A percentile compares a stretch with the other conserved stretches of the same genome.
These are phyloP conservation scores for Elaphurus davidianus DNA, from an alignment of 2,113 vertebrate species.

Conservation along the genomic window DNA sequence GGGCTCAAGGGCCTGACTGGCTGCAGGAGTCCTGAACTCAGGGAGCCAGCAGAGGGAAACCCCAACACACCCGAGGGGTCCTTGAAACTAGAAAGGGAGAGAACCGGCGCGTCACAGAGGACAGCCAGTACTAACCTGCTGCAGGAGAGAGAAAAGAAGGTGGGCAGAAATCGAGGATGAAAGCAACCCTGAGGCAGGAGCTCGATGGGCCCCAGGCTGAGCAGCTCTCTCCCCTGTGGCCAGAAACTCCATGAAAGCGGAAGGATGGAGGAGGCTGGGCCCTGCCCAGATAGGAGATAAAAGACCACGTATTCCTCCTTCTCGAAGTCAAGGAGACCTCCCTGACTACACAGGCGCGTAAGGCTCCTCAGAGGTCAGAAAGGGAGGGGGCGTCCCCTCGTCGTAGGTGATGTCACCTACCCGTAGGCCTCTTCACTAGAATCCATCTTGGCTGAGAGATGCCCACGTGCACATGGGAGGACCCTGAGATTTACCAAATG, in stretches of 20 bases:
- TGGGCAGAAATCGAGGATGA: not conserved
- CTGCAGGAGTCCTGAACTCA: rapidly evolving
- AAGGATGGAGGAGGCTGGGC: not conserved
- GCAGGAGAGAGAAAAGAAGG: not conserved
- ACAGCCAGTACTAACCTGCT: rapidly evolving
- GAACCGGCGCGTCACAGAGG: rapidly evolving
- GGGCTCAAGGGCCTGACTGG: not conserved
- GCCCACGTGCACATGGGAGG: not conserved
- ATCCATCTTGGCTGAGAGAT: not conserved
- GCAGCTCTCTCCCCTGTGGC: not conserved
- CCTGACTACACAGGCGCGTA: not conserved
- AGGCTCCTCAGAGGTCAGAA: not conserved
- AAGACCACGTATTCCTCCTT: not conserved
- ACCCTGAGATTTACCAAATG: not conserved
- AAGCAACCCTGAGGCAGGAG: not conserved
- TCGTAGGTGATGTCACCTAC: not conserved
- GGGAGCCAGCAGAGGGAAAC: not conserved
- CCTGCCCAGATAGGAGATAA: not conserved
- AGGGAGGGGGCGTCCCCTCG: not conserved
- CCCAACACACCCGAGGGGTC: rapidly evolving
- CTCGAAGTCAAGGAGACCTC: not conserved
- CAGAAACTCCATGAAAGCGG: not conserved
- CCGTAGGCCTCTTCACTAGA: not conserved
- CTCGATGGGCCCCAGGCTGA: not conserved
- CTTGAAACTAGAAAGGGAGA: not conserved